phyloP scores from a whole-genome alignment of 2,888 invertebrate genomes.

The Nineta flava region DNA sequence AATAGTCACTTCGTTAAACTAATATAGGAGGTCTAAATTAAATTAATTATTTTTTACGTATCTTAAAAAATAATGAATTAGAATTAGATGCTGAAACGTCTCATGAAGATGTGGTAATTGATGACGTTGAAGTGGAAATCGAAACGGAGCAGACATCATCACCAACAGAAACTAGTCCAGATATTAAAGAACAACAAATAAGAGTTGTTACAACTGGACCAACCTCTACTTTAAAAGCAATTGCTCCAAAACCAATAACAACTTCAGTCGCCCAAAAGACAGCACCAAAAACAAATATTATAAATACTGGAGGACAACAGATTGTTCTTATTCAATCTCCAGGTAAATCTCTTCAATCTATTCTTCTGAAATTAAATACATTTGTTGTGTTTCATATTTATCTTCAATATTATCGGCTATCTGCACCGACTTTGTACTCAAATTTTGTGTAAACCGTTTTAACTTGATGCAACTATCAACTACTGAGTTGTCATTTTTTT shows the following conservation, averaged over 20 bases:
- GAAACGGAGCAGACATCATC: constrained; percentile 20
- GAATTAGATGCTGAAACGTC: background rate
- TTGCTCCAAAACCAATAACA: constrained; percentile 21
- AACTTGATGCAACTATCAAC: too few species aligned
- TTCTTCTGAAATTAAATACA: background rate
- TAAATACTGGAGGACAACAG: constrained; percentile 26
- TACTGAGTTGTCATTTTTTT: too few species aligned
- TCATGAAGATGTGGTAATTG: constrained; percentile 8
- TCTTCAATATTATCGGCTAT: background rate
- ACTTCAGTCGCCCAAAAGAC: constrained; percentile 15
- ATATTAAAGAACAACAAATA: constrained; percentile 15
- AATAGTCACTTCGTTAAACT: too few species aligned
- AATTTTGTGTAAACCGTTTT: too few species aligned
- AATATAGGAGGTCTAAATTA: too few species aligned
- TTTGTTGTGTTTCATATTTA: background rate
- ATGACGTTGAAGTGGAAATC: constrained; percentile 19
- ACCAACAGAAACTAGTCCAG: constrained; percentile 20
- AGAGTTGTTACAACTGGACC: constrained; percentile 3
- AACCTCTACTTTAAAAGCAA: constrained; percentile 34
- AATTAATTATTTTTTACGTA: too few species aligned
- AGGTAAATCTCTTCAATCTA: constrained; percentile 15
- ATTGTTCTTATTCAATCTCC: constrained; percentile 29
- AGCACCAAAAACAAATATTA: constrained; percentile 19
- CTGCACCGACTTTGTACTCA: background rate
- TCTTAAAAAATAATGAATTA: background rate